Evolutionary conservation across 2,797 vertebrate genomes (phyloP).

Genomic region (Peromyscus attwateri): DNA sequence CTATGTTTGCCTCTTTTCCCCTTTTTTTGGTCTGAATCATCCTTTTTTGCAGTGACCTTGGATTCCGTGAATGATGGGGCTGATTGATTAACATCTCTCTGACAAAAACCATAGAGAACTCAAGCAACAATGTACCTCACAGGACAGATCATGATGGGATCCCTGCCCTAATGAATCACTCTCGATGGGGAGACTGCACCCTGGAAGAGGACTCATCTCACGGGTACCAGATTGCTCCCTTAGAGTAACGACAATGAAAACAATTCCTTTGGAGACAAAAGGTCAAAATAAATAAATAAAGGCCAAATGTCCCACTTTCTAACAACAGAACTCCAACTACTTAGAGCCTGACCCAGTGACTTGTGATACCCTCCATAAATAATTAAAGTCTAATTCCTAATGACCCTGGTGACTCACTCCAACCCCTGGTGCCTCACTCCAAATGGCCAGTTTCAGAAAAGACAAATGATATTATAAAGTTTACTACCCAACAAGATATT

Average conservation of each 20-base stretch:
- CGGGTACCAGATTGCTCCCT: neutral
- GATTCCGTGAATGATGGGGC: neutral
- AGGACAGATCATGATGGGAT: neutral
- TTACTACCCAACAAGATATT: neutral
- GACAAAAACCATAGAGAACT: neutral
- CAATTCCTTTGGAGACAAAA: neutral
- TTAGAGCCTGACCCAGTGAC: neutral
- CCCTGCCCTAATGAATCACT: neutral
- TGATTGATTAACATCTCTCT: neutral
- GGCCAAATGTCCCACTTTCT: neutral
- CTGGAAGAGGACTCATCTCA: neutral
- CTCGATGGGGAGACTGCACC: neutral
- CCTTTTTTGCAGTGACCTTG: neutral
- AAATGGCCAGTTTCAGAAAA: constrained; percentile 5
- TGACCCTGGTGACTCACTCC: neutral
- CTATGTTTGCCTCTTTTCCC: neutral
- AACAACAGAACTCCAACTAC: neutral
- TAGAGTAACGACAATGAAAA: neutral
- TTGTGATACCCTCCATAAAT: neutral
- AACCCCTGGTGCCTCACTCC: neutral
- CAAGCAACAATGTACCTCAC: neutral
- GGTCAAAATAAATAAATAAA: neutral
- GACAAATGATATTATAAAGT: neutral
- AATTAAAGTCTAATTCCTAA: neutral
- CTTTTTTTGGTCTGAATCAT: neutral